These are phyloP conservation scores for Neotragus moschatus DNA, from an alignment of 2,113 vertebrate species.

Conservation along the genomic window DNA sequence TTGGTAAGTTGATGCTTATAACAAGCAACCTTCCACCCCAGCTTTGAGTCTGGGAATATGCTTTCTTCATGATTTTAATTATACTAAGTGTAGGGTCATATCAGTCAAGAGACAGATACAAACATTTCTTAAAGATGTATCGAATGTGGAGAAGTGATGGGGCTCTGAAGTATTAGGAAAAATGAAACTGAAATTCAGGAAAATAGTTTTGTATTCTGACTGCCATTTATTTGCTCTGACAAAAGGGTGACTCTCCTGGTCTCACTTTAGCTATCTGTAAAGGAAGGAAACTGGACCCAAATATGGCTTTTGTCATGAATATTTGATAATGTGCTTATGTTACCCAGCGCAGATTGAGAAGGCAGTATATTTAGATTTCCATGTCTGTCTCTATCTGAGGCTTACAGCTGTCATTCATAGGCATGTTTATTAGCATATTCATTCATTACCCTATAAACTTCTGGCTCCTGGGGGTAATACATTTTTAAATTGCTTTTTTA, in stretches of 20 bases:
- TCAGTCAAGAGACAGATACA: background rate
- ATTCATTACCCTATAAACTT: background rate
- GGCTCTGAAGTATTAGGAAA: background rate
- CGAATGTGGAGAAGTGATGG: background rate
- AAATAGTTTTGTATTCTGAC: background rate
- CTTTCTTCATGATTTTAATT: constrained; percentile 62
- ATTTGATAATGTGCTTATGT: constrained; percentile 36
- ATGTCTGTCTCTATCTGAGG: background rate
- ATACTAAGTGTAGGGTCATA: constrained; percentile 18
- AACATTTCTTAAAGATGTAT: background rate
- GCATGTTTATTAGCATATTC: background rate
- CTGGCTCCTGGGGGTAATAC: background rate
- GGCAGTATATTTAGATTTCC: background rate
- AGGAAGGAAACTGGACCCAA: background rate
- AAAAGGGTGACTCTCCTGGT: background rate
- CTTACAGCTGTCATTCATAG: background rate
- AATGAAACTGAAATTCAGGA: background rate
- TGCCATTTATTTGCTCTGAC: background rate
- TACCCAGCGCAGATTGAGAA: constrained; percentile 50
- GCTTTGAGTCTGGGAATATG: background rate
- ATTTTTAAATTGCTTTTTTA: background rate
- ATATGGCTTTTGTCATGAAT: background rate
- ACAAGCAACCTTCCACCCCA: constrained; percentile 16
- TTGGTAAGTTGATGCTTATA: constrained; percentile 40
- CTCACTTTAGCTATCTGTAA: background rate